Conservation (phyloP, 2,113 vertebrate species). For the Neodon shergylaensis region DNA sequence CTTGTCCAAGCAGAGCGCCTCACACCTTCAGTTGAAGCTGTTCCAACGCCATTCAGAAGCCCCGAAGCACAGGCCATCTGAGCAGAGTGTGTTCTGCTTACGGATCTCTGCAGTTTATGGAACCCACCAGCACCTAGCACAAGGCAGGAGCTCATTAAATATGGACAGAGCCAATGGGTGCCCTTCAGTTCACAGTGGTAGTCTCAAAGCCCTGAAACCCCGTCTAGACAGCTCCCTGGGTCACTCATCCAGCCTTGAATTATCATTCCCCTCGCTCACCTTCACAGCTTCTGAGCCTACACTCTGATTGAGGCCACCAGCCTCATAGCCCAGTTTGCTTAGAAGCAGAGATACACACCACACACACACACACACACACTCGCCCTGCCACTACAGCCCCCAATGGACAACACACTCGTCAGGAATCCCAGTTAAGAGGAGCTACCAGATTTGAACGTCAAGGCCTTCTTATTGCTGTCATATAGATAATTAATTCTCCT, state of each 20-base stretch:
- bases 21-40: not conserved
- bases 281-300: not conserved
- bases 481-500: not conserved
- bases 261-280: not conserved
- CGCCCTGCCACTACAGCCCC: not conserved
- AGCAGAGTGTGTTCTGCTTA: not conserved
- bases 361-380: not conserved
- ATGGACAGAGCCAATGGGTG: not conserved
- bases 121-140: not conserved
- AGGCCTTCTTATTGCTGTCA: not conserved
- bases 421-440: not conserved
- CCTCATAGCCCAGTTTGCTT: not conserved
- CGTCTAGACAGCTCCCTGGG: not conserved
- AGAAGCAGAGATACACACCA: not conserved
- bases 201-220: slow-evolving; percentile 12
- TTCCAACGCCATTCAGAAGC: not conserved
- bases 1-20: not conserved
- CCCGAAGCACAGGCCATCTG: slow-evolving; percentile 21
- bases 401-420: not conserved
- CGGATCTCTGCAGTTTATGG: not conserved
- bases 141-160: not conserved
- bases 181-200: not conserved
- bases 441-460: not conserved
- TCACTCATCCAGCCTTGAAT: not conserved
- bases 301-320: not conserved